These are phyloP conservation scores for Hyles euphorbiae DNA, from an alignment of 1,140 invertebrate genomes.

Conservation along the genomic window DNA sequence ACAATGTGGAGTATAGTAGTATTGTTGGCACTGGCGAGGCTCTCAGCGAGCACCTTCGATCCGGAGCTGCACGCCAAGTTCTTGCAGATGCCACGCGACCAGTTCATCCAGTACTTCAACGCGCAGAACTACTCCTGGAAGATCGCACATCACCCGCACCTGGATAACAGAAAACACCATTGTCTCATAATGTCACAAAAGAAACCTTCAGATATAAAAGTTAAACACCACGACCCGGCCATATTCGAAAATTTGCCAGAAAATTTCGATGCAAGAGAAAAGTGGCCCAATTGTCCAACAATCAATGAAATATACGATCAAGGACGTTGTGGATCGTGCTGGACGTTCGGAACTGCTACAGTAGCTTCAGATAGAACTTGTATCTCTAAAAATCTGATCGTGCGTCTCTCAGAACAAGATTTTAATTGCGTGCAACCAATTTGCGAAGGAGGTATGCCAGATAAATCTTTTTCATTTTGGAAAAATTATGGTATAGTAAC, in stretches of 20 bases:
- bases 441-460: conserved; percentile 85
- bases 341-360: conserved; percentile 90
- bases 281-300: conserved; percentile 89
- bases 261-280: conserved; percentile 24
- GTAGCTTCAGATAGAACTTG: conserved; percentile 92
- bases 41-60: conserved; percentile 4
- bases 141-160: neutral
- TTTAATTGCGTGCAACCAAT: conserved; percentile 86
- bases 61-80: conserved; percentile 11
- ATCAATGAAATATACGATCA: conserved; percentile 85
- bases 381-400: conserved; percentile 82
- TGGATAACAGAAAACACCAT: neutral
- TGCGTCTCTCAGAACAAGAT: conserved; percentile 64
- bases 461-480: conserved; percentile 81
- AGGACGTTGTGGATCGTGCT: conserved; percentile 78
- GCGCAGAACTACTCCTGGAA: conserved; percentile 10
- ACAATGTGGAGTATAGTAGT: no score
- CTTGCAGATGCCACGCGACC: conserved; percentile 1
- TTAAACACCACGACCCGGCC: neutral
- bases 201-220: neutral
- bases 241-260: neutral
- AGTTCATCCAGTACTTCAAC: conserved; percentile 20
- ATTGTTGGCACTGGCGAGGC: no score
- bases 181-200: neutral
- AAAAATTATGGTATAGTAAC: conserved; percentile 80